Base-by-base conservation (phyloP, 2,888 invertebrate species). In the Ectemnius lituratus region DNA sequence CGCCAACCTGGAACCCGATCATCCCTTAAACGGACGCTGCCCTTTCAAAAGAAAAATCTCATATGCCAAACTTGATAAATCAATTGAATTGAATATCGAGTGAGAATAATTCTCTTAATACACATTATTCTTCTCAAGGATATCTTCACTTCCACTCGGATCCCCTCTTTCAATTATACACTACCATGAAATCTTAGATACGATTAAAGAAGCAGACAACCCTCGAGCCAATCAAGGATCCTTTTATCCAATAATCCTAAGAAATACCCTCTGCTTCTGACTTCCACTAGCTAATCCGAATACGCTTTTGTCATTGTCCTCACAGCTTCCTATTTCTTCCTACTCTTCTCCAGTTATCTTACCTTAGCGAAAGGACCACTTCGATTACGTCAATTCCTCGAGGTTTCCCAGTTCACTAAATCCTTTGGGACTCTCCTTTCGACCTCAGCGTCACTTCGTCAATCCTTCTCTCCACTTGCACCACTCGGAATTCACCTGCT, bases 401-500 rank as follows among this genome's bases (percentile, higher is more conserved):
- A 45, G 70, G 56, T 62, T 46, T 57, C 27, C 46, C 57, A 68
- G 72, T 49, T 71, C 4, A 49, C 47, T 78, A 71, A 70, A 75
- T 73, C 37, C 62, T 73, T 62, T 69, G 49, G 37, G 37, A 37
- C 23, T 37, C 23, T 56, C 23, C 23, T 23, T 3, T 57, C 49
- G n/a, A 14, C 0, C 11, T 18, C 18, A 6, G 13, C 11, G 14
- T 52, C 18, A 27, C 13, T 27, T 28, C 57, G 14, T 13, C 20
- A 23, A 23, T 23, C 64, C 5, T n/a, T n/a, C 62, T 58, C 58
- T 49, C 59, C 49, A 18, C 37, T 56, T 52, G 52, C 65, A 23
- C 71, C 61, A 64, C 76, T 3, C 23, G 68, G 72, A 79, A 81
- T 79, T 82, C 74, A 70, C 67, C 70, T 76, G 63, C 67, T 52